Evolutionary conservation across 2,888 invertebrate species (phyloP).

Genomic region (Parnassius mnemosyne): DNA sequence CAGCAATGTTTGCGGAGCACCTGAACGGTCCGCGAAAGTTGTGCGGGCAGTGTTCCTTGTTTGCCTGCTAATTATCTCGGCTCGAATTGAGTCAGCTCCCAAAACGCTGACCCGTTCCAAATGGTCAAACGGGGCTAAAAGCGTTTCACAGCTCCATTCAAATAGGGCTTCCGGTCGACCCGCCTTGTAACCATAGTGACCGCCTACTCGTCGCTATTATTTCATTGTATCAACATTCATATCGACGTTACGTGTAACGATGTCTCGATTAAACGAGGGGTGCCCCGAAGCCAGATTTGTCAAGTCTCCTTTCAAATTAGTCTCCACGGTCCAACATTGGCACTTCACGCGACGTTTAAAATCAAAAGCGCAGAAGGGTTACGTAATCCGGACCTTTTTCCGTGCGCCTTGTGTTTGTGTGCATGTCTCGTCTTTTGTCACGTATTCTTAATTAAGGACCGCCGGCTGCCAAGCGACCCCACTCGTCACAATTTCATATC

Average conservation of each 20-base stretch:
- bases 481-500: conserved; percentile 73
- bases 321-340: conserved; percentile 61
- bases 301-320: conserved; percentile 77
- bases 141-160: conserved; percentile 63
- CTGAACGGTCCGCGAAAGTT: conserved; percentile 74
- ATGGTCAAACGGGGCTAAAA: conserved; percentile 72
- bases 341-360: conserved; percentile 76
- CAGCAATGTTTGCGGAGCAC: conserved; percentile 76
- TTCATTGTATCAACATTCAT: conserved; percentile 78
- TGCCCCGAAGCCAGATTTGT: conserved; percentile 75
- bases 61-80: conserved; percentile 77
- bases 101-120: conserved; percentile 67
- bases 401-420: conserved; percentile 70
- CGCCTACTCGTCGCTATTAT: conserved; percentile 65
- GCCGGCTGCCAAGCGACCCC: conserved; percentile 67
- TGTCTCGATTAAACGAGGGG: conserved; percentile 73
- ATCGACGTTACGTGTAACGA: conserved; percentile 67
- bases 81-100: conserved; percentile 62
- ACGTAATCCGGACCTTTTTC: conserved; percentile 79
- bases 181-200: conserved; percentile 71
- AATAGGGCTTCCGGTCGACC: conserved; percentile 57
- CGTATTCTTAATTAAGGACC: conserved; percentile 81
- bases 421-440: conserved; percentile 80
- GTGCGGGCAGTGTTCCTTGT: conserved; percentile 66
- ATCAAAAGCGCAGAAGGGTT: conserved; percentile 80